phyloP scores from a whole-genome alignment of 2,888 invertebrate species.

The Heliconius ethilla region DNA sequence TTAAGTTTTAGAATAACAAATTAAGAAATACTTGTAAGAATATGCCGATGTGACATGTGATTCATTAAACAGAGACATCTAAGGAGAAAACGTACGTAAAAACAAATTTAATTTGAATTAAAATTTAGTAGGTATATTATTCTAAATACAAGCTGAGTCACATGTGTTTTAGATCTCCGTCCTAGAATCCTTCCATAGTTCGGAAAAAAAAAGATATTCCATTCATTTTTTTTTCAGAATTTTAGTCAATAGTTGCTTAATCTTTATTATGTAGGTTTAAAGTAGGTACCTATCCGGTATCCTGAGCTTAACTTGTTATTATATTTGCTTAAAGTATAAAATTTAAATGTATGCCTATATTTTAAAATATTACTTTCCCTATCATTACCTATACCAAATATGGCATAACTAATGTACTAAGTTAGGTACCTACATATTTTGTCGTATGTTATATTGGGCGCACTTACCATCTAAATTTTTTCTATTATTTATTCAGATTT shows the following conservation, averaged over 20 bases:
- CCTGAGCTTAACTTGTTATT: too few relatives aligned
- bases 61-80: neutral
- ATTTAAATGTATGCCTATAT: too few relatives aligned
- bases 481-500: constrained; percentile 72
- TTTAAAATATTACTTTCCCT: neutral
- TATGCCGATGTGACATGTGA: neutral
- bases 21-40: neutral
- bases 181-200: too few relatives aligned
- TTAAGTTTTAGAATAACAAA: neutral
- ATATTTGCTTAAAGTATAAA: too few relatives aligned
- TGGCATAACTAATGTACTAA: neutral
- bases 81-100: constrained; percentile 8
- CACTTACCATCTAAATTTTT: constrained; percentile 35
- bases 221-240: too few relatives aligned
- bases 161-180: too few relatives aligned
- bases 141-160: too few relatives aligned
- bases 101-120: neutral
- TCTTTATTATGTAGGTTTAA: too few relatives aligned
- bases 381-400: neutral
- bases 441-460: neutral
- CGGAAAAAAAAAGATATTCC: too few relatives aligned
- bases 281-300: too few relatives aligned
- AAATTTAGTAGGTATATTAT: too few relatives aligned
- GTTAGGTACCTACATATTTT: neutral
- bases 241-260: too few relatives aligned